Evolutionary conservation across 2,888 invertebrate genomes (phyloP).

Genomic region (Drosophila algonquin): DNA sequence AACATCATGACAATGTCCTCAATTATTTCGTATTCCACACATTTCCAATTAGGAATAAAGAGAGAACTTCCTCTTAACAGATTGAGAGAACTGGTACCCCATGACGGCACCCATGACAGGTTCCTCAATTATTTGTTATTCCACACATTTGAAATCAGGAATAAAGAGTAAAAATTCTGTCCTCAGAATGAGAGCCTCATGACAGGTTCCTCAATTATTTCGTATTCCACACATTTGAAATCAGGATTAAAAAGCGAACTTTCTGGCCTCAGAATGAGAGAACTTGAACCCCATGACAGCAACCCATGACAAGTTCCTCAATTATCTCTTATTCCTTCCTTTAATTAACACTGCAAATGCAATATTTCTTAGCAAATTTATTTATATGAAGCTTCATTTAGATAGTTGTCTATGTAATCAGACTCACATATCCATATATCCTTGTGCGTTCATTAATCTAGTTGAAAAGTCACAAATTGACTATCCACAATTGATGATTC

Average conservation of each 20-base stretch:
- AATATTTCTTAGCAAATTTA: not conserved
- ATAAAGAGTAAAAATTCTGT: no score
- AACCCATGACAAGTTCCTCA: not conserved
- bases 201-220: not conserved
- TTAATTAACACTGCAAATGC: not conserved
- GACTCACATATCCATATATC: not conserved
- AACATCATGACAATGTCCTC: not conserved
- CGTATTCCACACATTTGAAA: no score
- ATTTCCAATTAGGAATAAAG: no score
- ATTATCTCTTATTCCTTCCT: not conserved
- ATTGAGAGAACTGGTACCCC: not conserved
- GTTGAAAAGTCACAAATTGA: slow-evolving; percentile 35
- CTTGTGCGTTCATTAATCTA: slow-evolving; percentile 14
- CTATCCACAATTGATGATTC: slow-evolving; percentile 35
- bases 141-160: not conserved
- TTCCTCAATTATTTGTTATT: not conserved
- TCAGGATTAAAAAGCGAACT: no score
- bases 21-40: no score
- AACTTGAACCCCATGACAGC: no score
- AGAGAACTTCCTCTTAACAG: not conserved
- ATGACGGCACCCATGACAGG: no score
- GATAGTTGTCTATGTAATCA: not conserved
- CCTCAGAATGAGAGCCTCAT: no score
- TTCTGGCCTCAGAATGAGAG: not conserved
- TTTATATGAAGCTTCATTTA: not conserved